Evolutionary conservation across 2,797 vertebrate species (phyloP).

Genomic region (Chelon auratus): DNA sequence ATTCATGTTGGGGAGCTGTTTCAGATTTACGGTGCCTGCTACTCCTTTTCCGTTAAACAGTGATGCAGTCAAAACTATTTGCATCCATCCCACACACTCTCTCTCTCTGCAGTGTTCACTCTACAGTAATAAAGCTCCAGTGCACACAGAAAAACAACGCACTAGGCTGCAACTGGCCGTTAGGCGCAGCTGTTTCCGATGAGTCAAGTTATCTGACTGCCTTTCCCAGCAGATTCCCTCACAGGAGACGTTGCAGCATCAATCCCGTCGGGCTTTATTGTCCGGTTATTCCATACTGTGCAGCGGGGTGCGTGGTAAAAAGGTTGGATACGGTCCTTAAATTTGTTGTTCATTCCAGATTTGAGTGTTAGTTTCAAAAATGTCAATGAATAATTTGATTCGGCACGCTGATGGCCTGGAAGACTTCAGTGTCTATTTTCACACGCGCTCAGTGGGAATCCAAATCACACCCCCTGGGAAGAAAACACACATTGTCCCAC

Average conservation of each 20-base stretch:
- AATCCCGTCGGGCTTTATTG: conserved; percentile 32
- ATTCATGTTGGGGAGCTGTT: too few relatives aligned
- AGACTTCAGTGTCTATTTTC: too few relatives aligned
- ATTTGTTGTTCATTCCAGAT: neutral
- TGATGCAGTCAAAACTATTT: too few relatives aligned
- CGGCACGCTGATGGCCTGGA: too few relatives aligned
- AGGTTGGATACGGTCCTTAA: neutral
- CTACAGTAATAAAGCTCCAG: too few relatives aligned
- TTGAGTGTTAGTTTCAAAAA: too few relatives aligned
- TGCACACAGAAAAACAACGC: neutral
- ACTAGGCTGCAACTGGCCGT: conserved; percentile 56
- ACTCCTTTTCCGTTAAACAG: too few relatives aligned
- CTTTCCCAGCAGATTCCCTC: conserved; percentile 52
- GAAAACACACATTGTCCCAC: neutral
- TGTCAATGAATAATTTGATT: too few relatives aligned
- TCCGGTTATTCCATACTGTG: conserved; percentile 25
- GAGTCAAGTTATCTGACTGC: conserved; percentile 61
- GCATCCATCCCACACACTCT: too few relatives aligned
- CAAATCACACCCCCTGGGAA: too few relatives aligned
- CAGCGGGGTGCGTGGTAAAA: neutral
- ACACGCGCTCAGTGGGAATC: too few relatives aligned
- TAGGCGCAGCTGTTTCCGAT: conserved; percentile 65
- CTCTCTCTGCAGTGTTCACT: neutral
- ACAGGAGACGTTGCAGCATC: conserved; percentile 13
- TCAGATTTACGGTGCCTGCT: too few relatives aligned